These are phyloP conservation scores for Pseudopodoces humilis DNA, from an alignment of 2,113 vertebrate genomes.

Conservation along the genomic window DNA sequence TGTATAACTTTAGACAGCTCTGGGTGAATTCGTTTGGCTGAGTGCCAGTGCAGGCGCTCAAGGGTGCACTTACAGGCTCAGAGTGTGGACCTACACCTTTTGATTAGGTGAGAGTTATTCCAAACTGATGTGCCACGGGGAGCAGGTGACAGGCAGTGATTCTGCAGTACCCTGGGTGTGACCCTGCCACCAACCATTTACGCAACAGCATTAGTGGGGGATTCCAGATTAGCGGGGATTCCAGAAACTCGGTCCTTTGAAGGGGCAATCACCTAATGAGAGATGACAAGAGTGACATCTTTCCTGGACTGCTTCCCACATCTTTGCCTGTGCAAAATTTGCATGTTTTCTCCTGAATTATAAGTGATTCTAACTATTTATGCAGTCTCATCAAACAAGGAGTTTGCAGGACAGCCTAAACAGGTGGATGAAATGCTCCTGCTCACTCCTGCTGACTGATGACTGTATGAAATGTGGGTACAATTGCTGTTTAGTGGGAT, in stretches of 20 bases:
- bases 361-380: neutral
- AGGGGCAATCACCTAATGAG: neutral
- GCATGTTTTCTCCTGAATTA: neutral
- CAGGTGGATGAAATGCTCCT: neutral
- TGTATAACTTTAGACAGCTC: neutral
- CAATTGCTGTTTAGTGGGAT: neutral
- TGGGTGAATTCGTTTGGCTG: neutral
- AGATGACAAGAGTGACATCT: constrained; percentile 14
- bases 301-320: neutral
- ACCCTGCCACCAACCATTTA: constrained; percentile 23
- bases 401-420: neutral
- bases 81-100: neutral
- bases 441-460: neutral
- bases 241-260: neutral
- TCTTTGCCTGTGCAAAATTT: neutral
- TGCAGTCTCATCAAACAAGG: neutral
- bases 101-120: neutral
- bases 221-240: constrained; percentile 54
- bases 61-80: neutral
- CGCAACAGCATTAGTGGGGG: constrained; percentile 9
- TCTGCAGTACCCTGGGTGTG: neutral
- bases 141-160: neutral
- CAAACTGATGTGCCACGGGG: neutral
- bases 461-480: neutral
- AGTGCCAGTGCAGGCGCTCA: neutral